A percentile compares a stretch with the other conserved stretches of the same genome.
Conservation (phyloP, 2,888 invertebrate genomes). For the Cotesia congregata region DNA sequence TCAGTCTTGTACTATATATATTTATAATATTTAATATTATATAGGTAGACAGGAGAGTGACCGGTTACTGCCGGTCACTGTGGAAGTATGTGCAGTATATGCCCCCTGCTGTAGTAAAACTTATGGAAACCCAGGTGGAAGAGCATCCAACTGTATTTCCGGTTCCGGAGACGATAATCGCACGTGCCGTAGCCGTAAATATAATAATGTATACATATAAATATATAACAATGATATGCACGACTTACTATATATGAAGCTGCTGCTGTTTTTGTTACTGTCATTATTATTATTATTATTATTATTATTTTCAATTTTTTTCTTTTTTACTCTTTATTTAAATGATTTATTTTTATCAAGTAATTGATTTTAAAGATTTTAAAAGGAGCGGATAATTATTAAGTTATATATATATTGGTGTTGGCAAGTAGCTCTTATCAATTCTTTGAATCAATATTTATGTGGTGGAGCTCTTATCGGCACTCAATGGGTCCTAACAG, state of each 20-base stretch:
- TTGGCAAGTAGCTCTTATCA: conserved; percentile 95
- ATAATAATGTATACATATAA: conserved; percentile 6
- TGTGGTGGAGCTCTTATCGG: conserved; percentile 95
- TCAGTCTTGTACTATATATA: too few species aligned
- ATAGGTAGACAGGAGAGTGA: too few species aligned
- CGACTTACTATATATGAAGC: too few species aligned
- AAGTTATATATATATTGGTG: conserved; percentile 77
- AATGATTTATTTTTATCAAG: too few species aligned
- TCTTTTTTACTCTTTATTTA: too few species aligned
- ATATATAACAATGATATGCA: neutral
- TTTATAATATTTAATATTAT: too few species aligned
- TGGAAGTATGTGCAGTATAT: conserved; percentile 38
- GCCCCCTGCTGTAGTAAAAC: conserved; percentile 38
- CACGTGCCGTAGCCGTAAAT: conserved; percentile 50
- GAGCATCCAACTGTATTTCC: conserved; percentile 68
- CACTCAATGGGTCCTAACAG: conserved; percentile 94
- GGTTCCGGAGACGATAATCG: conserved; percentile 68
- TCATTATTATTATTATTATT: too few species aligned
- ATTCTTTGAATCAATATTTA: conserved; percentile 92
- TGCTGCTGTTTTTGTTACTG: too few species aligned
- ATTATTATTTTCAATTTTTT: neutral
- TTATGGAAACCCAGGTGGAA: conserved; percentile 64
- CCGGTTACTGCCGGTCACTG: conserved; percentile 18
- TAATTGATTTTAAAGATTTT: too few species aligned
- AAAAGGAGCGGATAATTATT: too few species aligned